These are phyloP conservation scores for Hozukius guyotensis DNA, from an alignment of 2,797 vertebrate species.

Conservation along the genomic window DNA sequence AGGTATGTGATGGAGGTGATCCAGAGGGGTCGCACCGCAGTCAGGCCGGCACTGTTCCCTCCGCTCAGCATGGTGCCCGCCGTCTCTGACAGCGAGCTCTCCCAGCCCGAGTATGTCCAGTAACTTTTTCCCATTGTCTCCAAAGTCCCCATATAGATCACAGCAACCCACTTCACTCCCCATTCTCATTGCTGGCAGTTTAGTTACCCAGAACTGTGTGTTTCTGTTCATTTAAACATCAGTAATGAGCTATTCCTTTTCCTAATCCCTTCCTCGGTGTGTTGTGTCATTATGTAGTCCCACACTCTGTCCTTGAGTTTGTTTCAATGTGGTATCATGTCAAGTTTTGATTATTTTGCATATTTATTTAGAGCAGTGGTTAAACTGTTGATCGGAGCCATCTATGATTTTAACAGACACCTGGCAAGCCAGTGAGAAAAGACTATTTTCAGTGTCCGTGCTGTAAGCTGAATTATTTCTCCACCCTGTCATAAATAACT, in stretches of 20 bases:
- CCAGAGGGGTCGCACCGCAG: slow-evolving; percentile 86
- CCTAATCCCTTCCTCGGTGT: neutral
- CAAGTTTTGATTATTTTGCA: neutral
- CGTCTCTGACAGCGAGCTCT: slow-evolving; percentile 89
- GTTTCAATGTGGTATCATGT: neutral
- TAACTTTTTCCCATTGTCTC: slow-evolving; percentile 1
- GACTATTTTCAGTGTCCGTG: neutral
- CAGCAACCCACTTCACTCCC: slow-evolving; percentile 12
- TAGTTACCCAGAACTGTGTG: neutral
- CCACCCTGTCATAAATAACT: neutral
- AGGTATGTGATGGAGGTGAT: slow-evolving; percentile 94
- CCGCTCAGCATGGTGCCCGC: slow-evolving; percentile 86
- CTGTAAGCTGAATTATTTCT: neutral
- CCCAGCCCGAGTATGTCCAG: slow-evolving; percentile 87
- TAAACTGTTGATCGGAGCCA: neutral
- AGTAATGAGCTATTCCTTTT: neutral
- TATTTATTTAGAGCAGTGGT: neutral
- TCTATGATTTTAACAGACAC: neutral
- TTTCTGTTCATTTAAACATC: slow-evolving; percentile 1
- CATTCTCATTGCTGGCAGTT: slow-evolving; percentile 2
- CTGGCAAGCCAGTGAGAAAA: neutral
- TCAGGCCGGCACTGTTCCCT: slow-evolving; percentile 84
- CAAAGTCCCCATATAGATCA: slow-evolving; percentile 5
- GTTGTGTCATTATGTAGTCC: neutral
- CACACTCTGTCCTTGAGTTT: neutral